Evolutionary conservation across 2,113 vertebrate genomes (phyloP), one percentile per base, ranked within the genome.

Genomic region (Salminus brasiliensis): DNA sequence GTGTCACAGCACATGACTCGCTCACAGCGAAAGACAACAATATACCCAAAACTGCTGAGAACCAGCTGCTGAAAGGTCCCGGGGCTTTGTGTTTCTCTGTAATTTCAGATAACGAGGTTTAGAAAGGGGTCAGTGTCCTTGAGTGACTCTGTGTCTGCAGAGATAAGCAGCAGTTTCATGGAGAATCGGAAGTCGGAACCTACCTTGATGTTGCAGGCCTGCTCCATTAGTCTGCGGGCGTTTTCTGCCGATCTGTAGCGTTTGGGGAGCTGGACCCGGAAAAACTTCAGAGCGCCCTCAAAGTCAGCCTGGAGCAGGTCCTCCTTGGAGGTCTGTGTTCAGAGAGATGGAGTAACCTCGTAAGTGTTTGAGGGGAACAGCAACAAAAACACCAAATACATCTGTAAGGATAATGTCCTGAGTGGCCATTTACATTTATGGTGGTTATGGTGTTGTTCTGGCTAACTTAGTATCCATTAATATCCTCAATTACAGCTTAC

Each of bases 191-290:
- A 29, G 32, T 6, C 47, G 34, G 9, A 39, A 11, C 86, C 88
- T 94, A 99, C 98, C 95, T 99, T 99, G 52, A 99, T 97, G 88
- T 96, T 99, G 91, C 98, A 99, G 81, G 98, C 98, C 82, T 98
- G 97, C 83, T 99, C 97, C 98, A 99, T 99, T 62, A 99, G 90
- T 76, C 96, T 93, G 69, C 97, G 93, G 25, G 98, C 98, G 76
- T 99, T 99, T 89, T 99, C 97, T 34, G 97, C 98, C 5, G 98
- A 96, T 83, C 98, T 92, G 92, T 99, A 99, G 71, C 97, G 95
- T 87, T 99, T 99, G 30, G 98, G 98, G 78, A 99, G 92, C 89
- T 99, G 98, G 57, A 99, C 97, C 84, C 98, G 93, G 90, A 99
- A 99, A 92, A 99, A 99, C 88, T 99, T 99, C 70, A 99, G 94